phyloP scores from a whole-genome alignment of 2,113 vertebrate genomes.

The Tricholaema leucomelas region DNA sequence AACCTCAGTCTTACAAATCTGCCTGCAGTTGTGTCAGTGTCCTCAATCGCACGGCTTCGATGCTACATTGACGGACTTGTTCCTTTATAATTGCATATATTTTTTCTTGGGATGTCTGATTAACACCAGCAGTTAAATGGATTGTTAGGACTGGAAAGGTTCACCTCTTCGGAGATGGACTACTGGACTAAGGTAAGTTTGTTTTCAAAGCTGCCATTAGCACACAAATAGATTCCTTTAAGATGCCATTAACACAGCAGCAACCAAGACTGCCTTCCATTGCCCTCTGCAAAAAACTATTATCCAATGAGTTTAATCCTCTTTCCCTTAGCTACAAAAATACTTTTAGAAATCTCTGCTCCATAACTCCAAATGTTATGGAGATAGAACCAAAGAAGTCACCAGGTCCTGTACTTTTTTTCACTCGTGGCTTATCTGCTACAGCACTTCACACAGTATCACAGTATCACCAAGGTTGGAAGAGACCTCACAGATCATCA shows the following conservation, averaged over 20 bases:
- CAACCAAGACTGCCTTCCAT: neutral
- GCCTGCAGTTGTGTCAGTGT: neutral
- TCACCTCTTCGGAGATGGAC: neutral
- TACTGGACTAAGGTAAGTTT: neutral
- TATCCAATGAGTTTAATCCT: neutral
- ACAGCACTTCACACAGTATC: too few species aligned
- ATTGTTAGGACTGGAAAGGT: neutral
- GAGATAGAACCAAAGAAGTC: neutral
- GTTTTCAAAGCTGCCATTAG: conserved; percentile 6
- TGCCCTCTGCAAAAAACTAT: neutral
- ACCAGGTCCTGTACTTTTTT: too few species aligned
- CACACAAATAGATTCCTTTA: neutral
- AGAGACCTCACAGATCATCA: too few species aligned
- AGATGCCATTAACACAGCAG: neutral
- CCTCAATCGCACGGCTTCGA: neutral
- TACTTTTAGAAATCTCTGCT: neutral
- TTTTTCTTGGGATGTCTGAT: conserved; percentile 23
- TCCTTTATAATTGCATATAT: neutral
- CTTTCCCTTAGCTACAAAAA: neutral
- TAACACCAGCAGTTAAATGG: conserved; percentile 1
- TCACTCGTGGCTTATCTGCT: neutral
- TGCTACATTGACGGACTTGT: neutral
- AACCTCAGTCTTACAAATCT: neutral
- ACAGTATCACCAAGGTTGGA: too few species aligned
- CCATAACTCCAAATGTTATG: neutral